phyloP scores from a whole-genome alignment of 2,797 vertebrate species.

The Cossypha polioptera region DNA sequence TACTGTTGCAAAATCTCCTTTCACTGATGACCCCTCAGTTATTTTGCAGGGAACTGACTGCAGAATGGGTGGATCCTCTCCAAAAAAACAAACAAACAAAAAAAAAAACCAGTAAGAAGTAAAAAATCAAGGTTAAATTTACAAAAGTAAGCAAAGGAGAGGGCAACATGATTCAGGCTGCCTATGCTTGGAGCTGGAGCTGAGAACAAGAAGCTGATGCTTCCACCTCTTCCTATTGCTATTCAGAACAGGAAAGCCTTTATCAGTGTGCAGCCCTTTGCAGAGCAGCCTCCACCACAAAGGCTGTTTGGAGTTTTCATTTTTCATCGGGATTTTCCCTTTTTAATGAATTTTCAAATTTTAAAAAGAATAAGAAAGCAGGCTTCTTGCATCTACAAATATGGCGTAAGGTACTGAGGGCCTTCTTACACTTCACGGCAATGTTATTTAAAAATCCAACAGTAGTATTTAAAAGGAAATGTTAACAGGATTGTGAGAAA shows the following conservation, averaged over 20 bases:
- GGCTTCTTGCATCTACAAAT: not conserved
- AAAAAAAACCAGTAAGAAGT: not conserved
- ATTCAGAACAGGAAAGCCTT: conserved; percentile 37
- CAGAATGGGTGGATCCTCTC: not conserved
- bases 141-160: not conserved
- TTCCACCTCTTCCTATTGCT: conserved; percentile 47
- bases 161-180: not conserved
- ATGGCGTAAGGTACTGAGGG: not conserved
- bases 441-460: not conserved
- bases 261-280: not conserved
- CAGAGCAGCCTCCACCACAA: not conserved
- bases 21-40: not conserved
- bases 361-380: not conserved
- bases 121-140: not conserved
- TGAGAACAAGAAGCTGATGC: conserved; percentile 13
- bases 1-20: not conserved
- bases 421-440: not conserved
- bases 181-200: not conserved
- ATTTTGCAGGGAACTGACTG: not conserved
- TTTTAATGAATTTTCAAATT: not conserved
- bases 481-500: not conserved
- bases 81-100: not conserved
- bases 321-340: not conserved
- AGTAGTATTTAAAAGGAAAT: not conserved
- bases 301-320: not conserved